Percentiles rank a stretch among this genome's conserved stretches.
Evolutionary conservation across 2,797 vertebrate genomes (phyloP).

Genomic region (Sebastes goodei): DNA sequence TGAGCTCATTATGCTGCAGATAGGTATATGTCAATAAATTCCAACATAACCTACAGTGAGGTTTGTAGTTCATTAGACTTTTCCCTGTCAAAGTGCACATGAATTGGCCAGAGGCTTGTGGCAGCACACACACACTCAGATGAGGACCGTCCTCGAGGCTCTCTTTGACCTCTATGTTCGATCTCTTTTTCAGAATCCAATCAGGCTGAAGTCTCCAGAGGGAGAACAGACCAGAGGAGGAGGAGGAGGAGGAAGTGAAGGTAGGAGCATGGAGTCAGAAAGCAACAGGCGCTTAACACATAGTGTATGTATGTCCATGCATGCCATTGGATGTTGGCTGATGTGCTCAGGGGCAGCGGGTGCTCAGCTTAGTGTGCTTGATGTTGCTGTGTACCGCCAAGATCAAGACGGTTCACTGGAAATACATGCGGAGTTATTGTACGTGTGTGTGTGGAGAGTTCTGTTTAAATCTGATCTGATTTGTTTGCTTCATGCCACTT

Average conservation of each 20-base stretch:
- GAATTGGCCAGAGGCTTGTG: constrained; percentile 38
- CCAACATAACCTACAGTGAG: constrained; percentile 21
- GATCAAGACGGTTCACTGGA: constrained; percentile 35
- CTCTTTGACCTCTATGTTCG: constrained; percentile 77
- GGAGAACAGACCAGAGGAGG: constrained; percentile 40
- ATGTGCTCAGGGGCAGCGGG: constrained; percentile 19
- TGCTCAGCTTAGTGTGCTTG: constrained; percentile 10
- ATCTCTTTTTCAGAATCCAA: constrained; percentile 80
- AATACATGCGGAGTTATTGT: not conserved
- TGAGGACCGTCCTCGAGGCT: constrained; percentile 67
- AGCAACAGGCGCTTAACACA: constrained; percentile 68
- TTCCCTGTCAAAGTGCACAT: constrained; percentile 35
- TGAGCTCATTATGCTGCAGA: constrained; percentile 34
- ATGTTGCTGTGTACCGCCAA: constrained; percentile 15
- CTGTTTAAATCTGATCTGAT: constrained; percentile 27
- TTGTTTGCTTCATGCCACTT: constrained; percentile 42
- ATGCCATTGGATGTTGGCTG: not conserved
- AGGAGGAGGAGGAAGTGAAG: constrained; percentile 17
- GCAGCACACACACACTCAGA: constrained; percentile 18
- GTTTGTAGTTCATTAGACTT: constrained; percentile 27
- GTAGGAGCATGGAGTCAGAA: constrained; percentile 24
- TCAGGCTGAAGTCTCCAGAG: constrained; percentile 71
- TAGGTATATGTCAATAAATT: constrained; percentile 47
- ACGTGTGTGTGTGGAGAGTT: not conserved
- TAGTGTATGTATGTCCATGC: constrained; percentile 19